phyloP scores from a whole-genome alignment of 2,797 vertebrate genomes.

The Sebastes minor region DNA sequence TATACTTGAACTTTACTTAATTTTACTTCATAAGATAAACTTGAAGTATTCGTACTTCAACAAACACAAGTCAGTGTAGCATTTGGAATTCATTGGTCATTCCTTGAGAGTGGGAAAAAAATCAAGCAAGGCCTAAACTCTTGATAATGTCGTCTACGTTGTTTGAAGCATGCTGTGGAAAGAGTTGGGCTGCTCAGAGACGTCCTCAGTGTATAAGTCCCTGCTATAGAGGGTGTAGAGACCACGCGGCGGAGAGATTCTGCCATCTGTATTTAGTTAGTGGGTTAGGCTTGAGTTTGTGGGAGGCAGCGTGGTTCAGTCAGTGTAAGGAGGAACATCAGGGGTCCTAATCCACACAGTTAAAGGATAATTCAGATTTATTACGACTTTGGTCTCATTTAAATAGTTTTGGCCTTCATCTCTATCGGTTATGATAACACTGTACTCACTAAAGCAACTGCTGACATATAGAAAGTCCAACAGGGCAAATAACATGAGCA shows the following conservation, averaged over 20 bases:
- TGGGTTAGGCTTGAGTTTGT: constrained; percentile 43
- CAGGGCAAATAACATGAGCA: background rate
- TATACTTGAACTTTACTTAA: too few relatives aligned
- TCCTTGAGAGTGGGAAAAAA: constrained; percentile 2
- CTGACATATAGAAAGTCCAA: constrained; percentile 6
- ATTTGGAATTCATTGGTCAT: constrained; percentile 42
- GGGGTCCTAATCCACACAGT: constrained; percentile 58
- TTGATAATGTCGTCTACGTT: background rate
- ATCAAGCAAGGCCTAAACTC: background rate
- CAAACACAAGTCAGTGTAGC: constrained; percentile 4
- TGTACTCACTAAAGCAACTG: background rate
- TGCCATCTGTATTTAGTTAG: constrained; percentile 71
- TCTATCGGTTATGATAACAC: constrained; percentile 31
- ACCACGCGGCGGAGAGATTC: constrained; percentile 23
- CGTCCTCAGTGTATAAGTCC: background rate
- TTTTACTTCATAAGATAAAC: too few relatives aligned
- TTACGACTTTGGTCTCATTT: constrained; percentile 42
- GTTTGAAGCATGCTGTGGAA: constrained; percentile 14
- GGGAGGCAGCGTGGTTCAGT: constrained; percentile 47
- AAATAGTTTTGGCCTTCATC: constrained; percentile 26
- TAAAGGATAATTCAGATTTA: constrained; percentile 53
- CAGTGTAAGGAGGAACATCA: constrained; percentile 37
- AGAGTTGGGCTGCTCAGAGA: constrained; percentile 4
- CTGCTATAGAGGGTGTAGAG: constrained; percentile 51
- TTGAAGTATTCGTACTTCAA: constrained; percentile 2